A percentile compares a stretch with the other conserved stretches of the same genome.
phyloP scores from a whole-genome alignment of 2,797 vertebrate species.

The Bradypodion pumilum region DNA sequence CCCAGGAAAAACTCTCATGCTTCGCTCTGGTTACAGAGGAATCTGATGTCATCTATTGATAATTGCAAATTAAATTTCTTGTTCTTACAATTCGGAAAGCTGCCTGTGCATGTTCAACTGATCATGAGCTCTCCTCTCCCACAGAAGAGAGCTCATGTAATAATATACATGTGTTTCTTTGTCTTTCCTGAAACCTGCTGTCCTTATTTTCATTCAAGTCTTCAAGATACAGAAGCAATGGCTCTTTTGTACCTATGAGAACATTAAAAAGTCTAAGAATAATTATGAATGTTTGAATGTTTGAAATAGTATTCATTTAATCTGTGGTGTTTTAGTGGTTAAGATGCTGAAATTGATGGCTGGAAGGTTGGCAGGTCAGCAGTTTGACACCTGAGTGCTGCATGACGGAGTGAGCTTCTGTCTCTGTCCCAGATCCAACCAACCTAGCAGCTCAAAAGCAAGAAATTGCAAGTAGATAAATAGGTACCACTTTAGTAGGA shows the following conservation, averaged over 20 bases:
- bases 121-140: too few relatives aligned
- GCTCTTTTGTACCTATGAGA: not conserved
- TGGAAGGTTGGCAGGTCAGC: too few relatives aligned
- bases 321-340: too few relatives aligned
- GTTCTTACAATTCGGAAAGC: not conserved
- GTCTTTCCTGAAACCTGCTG: not conserved
- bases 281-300: not conserved
- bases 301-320: not conserved
- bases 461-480: too few relatives aligned
- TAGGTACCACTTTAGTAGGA: too few relatives aligned
- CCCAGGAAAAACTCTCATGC: not conserved
- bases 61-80: not conserved
- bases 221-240: not conserved
- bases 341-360: too few relatives aligned
- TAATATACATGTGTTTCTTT: not conserved
- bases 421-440: too few relatives aligned
- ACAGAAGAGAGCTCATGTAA: not conserved
- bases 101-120: too few relatives aligned
- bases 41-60: not conserved
- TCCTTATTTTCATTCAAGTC: not conserved
- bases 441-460: too few relatives aligned
- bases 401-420: too few relatives aligned
- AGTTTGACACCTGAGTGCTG: too few relatives aligned
- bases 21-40: not conserved
- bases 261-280: not conserved